Evolutionary conservation across 2,888 invertebrate genomes (phyloP), one percentile per base, ranked within the genome.

Genomic region (Zygothrica quintamaculata): DNA sequence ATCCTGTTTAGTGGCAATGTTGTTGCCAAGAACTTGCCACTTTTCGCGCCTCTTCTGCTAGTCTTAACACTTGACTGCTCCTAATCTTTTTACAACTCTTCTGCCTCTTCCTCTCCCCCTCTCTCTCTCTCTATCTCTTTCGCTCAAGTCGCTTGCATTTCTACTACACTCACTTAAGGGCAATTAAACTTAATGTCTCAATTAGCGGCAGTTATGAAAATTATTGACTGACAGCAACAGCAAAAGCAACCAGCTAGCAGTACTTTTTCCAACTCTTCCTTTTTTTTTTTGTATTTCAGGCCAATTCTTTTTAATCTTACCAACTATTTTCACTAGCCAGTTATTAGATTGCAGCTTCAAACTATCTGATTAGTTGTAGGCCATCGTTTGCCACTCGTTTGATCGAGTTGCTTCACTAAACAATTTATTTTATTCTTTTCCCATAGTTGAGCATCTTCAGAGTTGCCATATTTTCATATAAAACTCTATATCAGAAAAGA

Each of bases 151-250:
- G 42, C 65, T 64, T 52, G 79, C 62, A 77, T 60, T 64, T 1
- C 33, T 11, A 1, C 1, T 69, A 65, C 76, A 77, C 75, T 69
- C 72, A 81, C 79, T 82, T 81, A 84, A 64, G 73, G 67, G 69
- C 84, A 84, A 82, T 82, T 82, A 82, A 61, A 61, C 70, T 65
- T 84, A 82, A 82, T 82, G 84, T 77, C 84, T 82, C 82, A 82
- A 84, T 82, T 82, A 82, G 77, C 65, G 75, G 73, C 84, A 84
- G 84, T 82, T 82, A 82, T 82, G 81, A 82, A 82, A 82, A 82
- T 82, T 79, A 82, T 82, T 81, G 84, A 78, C 81, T 69, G 59
- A 39, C 48, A 13, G 33, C 44, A 22, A 5, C 39, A 78, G 78
- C 66, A 56, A 39, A 43, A 13, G 33, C 44, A 22, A 5, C 39